A percentile compares a stretch with the other conserved stretches of the same genome.
These are phyloP conservation scores for Drosophila borborema DNA, from an alignment of 2,888 invertebrate species.

Conservation along the genomic window DNA sequence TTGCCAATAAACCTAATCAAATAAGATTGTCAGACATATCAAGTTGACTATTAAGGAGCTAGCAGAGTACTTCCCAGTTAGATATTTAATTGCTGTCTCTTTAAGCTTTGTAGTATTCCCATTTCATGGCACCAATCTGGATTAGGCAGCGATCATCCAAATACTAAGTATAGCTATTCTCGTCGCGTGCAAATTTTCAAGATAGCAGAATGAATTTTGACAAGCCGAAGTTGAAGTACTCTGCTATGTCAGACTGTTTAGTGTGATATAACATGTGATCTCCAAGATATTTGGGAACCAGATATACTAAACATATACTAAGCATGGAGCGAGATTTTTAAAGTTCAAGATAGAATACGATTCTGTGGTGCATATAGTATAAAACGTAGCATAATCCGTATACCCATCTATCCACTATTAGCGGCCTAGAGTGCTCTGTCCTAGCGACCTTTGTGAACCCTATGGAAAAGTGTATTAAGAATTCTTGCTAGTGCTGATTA, in stretches of 20 bases:
- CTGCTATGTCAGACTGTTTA: not conserved
- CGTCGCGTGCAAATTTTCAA: not conserved
- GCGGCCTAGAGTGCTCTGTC: not conserved
- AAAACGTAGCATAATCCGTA: no score
- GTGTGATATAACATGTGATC: not conserved
- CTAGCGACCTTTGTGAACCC: not conserved
- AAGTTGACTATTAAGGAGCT: not conserved
- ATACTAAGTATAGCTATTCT: not conserved
- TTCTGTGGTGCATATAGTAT: no score
- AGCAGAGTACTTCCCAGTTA: no score
- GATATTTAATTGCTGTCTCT: not conserved
- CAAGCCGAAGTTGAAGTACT: not conserved
- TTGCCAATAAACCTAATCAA: not conserved
- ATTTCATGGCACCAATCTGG: constrained; percentile 7
- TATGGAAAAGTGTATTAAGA: not conserved
- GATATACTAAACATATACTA: no score
- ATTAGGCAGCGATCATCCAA: constrained; percentile 10
- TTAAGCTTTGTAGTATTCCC: not conserved
- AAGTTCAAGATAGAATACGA: no score
- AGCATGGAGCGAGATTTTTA: not conserved
- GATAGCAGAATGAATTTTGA: not conserved
- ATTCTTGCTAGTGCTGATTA: constrained; percentile 28
- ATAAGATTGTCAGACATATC: not conserved
- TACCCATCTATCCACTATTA: no score
- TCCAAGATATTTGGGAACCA: no score